Evolutionary conservation across 1,140 invertebrate genomes (phyloP), one percentile per base, ranked within the genome.

Genomic region (Chlorops oryzae): DNA sequence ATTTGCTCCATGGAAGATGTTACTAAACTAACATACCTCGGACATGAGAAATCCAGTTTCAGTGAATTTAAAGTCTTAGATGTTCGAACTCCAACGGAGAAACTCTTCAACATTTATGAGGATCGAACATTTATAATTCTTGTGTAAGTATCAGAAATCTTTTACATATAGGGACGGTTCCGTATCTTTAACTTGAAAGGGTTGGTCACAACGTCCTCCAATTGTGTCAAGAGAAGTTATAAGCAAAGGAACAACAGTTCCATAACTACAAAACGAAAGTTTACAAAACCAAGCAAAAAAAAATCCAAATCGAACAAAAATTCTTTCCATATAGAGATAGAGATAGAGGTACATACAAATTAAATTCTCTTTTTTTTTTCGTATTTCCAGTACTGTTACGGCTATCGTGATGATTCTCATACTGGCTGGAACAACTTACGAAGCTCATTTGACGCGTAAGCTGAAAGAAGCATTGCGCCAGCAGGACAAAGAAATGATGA

Each of bases 81-180:
- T 39, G 78, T 88, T 23, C 79, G 84, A 34, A 81, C 84, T 27
- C 85, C 80, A 1, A 74, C 83, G 43, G 79, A 82, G 51, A 76
- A 80, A 50, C 70, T 72, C 46, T 90, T 86, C 58, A 72, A 81
- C 44, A 80, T 87, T 57, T 80, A 77, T 52, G 54, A 75, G 9
- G 87, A 90, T 62, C 75, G 75, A 2, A 81, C 85, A 2, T 89
- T 89, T 71, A 81, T 80, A 70, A 77, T 81, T 35, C 61, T 90
- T 28, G 72, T 82, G 86, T 90, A 72, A 83, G 81, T 61, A n/a
- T n/a, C n/a, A n/a, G n/a, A n/a, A n/a, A n/a, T n/a, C n/a, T n/a
- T n/a, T n/a, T n/a, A n/a, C n/a, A n/a, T n/a, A n/a, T n/a, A n/a
- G n/a, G n/a, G n/a, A n/a, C n/a, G n/a, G n/a, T n/a, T n/a, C n/a